These are phyloP conservation scores for Ianthella basta DNA, from an alignment of 37 sponge, comb jelly and placozoan species.

Conservation along the genomic window DNA sequence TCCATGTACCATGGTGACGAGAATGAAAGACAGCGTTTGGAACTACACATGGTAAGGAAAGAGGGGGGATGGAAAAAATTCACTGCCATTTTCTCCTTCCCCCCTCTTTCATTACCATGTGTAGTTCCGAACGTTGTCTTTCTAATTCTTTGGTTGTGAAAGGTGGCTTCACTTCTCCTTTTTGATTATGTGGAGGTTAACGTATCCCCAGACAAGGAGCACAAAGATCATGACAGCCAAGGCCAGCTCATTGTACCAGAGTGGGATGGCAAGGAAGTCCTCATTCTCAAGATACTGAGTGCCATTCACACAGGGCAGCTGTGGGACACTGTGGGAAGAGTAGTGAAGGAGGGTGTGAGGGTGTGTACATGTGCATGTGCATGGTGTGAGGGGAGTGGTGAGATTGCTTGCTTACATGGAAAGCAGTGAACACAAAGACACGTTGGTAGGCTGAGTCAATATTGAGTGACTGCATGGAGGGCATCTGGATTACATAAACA, in stretches of 20 bases:
- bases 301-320: background rate
- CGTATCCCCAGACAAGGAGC: constrained; percentile 25
- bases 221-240: constrained; percentile 14
- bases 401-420: constrained; percentile 18
- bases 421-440: background rate
- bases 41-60: too few relatives aligned
- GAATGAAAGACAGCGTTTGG: too few relatives aligned
- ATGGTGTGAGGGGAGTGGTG: too few relatives aligned
- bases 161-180: constrained; percentile 60
- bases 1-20: too few relatives aligned
- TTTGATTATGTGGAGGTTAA: constrained; percentile 47
- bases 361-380: too few relatives aligned
- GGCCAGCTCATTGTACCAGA: constrained; percentile 59
- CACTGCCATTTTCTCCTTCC: too few relatives aligned
- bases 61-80: too few relatives aligned
- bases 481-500: constrained; percentile 2
- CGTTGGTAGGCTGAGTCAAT: background rate
- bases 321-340: background rate
- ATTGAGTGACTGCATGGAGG: background rate
- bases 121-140: too few relatives aligned
- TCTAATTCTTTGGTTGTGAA: too few relatives aligned
- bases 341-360: too few relatives aligned
- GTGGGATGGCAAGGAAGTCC: background rate
- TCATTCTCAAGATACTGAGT: background rate
- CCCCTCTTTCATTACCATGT: too few relatives aligned